Conservation (phyloP, 2,113 vertebrate species). For the Hippocampus guttulatus region DNA sequence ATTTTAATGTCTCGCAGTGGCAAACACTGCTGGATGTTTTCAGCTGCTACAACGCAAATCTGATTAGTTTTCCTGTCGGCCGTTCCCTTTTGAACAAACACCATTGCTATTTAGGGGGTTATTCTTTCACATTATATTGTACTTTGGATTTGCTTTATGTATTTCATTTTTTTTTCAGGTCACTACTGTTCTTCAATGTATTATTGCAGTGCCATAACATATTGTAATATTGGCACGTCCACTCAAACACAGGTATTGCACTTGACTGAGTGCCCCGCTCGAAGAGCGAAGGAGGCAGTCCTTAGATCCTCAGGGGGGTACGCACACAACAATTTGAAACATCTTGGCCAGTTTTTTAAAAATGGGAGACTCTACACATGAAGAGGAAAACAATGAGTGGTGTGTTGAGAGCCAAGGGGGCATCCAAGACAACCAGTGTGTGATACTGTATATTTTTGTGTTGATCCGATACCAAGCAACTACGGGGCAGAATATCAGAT, state of each 20-base stretch:
- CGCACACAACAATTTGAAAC: no score
- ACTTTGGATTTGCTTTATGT: slow-evolving; percentile 28
- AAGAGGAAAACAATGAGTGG: no score
- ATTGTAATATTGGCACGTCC: not conserved
- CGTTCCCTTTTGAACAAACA: slow-evolving; percentile 22
- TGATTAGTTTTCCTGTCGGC: not conserved
- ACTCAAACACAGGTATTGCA: not conserved
- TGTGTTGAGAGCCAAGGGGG: no score
- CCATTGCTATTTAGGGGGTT: slow-evolving; percentile 6
- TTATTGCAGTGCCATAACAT: not conserved
- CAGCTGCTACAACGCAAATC: slow-evolving; percentile 17
- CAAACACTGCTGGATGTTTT: slow-evolving; percentile 44
- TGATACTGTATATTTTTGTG: no score
- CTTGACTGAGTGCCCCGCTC: no score
- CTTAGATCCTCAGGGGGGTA: no score
- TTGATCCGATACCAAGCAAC: no score
- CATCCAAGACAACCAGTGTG: no score
- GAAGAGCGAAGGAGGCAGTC: no score
- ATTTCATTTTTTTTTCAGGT: slow-evolving; percentile 2
- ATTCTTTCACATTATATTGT: slow-evolving; percentile 18
- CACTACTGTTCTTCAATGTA: not conserved
- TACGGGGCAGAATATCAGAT: no score
- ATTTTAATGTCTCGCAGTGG: slow-evolving; percentile 30
- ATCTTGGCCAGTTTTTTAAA: no score
- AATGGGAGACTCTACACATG: no score